Evolutionary conservation across 2,113 vertebrate genomes (phyloP).

Genomic region (Pseudopipra pipra): DNA sequence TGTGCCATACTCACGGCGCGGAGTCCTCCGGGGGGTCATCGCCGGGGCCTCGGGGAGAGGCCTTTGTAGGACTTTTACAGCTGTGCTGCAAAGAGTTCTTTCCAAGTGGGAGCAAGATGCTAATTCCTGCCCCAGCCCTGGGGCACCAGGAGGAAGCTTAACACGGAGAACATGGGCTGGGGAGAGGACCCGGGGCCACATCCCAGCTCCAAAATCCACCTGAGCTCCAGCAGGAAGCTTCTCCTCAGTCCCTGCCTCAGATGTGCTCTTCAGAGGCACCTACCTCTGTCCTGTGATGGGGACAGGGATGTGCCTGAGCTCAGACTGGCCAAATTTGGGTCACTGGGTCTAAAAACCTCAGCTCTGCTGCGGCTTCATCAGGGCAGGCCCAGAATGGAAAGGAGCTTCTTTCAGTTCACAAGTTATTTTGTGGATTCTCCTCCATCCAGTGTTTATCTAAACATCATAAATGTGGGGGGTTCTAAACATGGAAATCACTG

Average conservation of each 20-base stretch:
- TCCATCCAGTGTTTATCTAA: background rate
- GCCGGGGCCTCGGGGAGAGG: background rate
- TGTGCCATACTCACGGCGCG: background rate
- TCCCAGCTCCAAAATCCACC: background rate
- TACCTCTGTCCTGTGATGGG: background rate
- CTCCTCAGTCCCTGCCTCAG: rapidly evolving
- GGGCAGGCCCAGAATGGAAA: background rate
- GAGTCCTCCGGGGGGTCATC: background rate
- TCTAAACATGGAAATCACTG: background rate
- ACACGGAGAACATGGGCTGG: rapidly evolving
- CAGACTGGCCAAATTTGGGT: background rate
- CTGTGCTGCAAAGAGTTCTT: background rate
- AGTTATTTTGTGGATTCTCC: background rate
- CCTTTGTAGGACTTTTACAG: background rate
- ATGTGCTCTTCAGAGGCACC: background rate
- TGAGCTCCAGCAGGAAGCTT: background rate
- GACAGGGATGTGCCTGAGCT: background rate
- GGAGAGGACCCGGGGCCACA: background rate
- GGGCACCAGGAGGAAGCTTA: background rate
- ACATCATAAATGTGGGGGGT: rapidly evolving
- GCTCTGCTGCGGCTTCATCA: background rate
- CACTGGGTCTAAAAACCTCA: rapidly evolving
- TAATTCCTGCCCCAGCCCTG: background rate
- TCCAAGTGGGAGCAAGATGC: background rate
- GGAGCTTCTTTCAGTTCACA: background rate